Conservation (phyloP, 2,888 invertebrate species). For the Drosophila koepferae region DNA sequence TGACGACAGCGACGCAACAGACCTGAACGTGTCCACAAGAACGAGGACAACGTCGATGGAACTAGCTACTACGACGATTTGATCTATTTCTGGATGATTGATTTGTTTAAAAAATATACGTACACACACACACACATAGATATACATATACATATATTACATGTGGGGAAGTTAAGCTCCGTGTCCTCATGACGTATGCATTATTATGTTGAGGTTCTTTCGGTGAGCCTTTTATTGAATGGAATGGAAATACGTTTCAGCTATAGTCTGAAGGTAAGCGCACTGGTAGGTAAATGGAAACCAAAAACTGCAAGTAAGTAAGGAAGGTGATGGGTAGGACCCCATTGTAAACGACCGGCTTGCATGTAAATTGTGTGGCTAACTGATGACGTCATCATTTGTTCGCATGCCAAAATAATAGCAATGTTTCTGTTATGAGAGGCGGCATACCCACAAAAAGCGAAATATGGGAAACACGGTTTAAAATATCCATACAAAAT, state of each 20-base stretch:
- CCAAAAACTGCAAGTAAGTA: conserved; percentile 68
- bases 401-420: conserved; percentile 49
- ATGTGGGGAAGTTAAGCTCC: conserved; percentile 33
- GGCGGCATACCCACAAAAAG: conserved; percentile 18
- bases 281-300: conserved; percentile 1
- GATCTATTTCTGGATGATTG: conserved; percentile 79
- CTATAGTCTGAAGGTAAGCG: conserved; percentile 7
- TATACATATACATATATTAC: conserved; percentile 40
- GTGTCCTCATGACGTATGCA: conserved; percentile 65
- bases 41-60: conserved; percentile 23
- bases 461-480: conserved; percentile 27
- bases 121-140: conserved; percentile 26
- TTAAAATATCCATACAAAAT: conserved; percentile 31
- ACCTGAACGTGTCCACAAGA: conserved; percentile 15
- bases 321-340: conserved; percentile 11
- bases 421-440: conserved; percentile 31
- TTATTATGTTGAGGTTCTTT: conserved; percentile 35
- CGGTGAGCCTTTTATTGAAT: conserved; percentile 29
- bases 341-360: conserved; percentile 58
- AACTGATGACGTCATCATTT: conserved; percentile 65
- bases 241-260: conserved; percentile 33
- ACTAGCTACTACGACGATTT: conserved; percentile 44
- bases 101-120: conserved; percentile 56
- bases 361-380: conserved; percentile 64
- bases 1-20: conserved; percentile 33